Conservation (phyloP, 1,140 invertebrate genomes). For the Trichomalopsis sarcophagae region DNA sequence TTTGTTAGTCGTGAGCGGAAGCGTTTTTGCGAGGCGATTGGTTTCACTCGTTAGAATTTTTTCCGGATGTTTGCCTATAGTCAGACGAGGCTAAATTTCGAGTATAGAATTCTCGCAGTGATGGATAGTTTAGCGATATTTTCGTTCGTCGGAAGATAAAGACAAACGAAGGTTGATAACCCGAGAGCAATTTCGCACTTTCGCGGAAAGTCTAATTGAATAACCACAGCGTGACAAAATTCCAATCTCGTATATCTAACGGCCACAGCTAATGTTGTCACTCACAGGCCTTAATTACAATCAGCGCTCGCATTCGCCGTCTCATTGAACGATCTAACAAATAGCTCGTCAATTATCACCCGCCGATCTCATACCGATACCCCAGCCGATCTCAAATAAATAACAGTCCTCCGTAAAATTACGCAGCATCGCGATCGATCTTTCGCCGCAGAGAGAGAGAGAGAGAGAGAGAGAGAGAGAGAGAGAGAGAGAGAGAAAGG, state of each 20-base stretch:
- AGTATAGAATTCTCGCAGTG: neutral
- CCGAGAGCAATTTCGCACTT: neutral
- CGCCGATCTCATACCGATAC: neutral
- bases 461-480: neutral
- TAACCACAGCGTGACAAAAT: neutral
- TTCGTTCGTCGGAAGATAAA: neutral
- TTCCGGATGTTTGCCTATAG: neutral
- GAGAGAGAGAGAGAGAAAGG: neutral
- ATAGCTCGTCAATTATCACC: neutral
- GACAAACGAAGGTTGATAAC: neutral
- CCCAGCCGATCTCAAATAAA: neutral
- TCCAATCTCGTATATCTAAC: neutral
- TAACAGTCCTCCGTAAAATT: constrained; percentile 10
- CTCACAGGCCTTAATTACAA: neutral
- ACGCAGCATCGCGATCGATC: neutral
- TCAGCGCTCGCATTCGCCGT: neutral
- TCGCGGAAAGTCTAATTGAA: neutral
- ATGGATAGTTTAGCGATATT: neutral
- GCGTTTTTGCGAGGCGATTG: neutral
- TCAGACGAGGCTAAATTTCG: neutral
- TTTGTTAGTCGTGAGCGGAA: neutral
- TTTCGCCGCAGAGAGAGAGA: neutral
- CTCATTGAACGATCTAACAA: neutral
- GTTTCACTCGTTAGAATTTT: neutral
- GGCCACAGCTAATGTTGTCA: neutral